These are phyloP conservation scores for Lordiphosa fenestrarum DNA, from an alignment of 2,888 invertebrate species.

Conservation along the genomic window DNA sequence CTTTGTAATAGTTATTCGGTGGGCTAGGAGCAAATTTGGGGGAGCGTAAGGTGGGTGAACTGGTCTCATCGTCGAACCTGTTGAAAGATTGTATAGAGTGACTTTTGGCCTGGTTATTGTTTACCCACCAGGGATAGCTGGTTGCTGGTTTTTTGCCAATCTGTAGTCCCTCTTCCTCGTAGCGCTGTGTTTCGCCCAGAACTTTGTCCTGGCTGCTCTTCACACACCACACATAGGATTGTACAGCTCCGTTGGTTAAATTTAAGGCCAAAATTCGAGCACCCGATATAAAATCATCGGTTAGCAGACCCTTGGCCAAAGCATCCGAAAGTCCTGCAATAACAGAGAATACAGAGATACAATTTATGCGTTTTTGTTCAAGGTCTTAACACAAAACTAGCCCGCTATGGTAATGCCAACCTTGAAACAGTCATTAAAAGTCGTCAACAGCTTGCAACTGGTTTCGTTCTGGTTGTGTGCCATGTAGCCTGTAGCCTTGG, in stretches of 20 bases:
- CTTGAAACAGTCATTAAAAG: conserved; percentile 40
- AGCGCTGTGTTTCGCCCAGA: conserved; percentile 81
- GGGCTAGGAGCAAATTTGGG: conserved; percentile 85
- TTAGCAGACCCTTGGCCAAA: conserved; percentile 86
- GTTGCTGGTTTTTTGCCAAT: conserved; percentile 85
- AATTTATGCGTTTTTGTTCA: conserved; percentile 2
- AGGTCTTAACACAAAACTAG: not conserved
- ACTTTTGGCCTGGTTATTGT: too few relatives aligned
- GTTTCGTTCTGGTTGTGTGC: conserved; percentile 23
- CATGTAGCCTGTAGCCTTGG: conserved; percentile 49
- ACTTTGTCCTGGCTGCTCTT: conserved; percentile 76
- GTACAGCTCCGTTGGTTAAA: conserved; percentile 83
- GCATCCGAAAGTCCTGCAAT: conserved; percentile 86
- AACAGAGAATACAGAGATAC: not conserved
- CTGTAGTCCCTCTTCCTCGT: conserved; percentile 82
- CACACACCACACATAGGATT: conserved; percentile 84
- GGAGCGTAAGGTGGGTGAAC: conserved; percentile 82
- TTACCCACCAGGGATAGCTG: conserved; percentile 86
- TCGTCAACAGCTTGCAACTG: conserved; percentile 33
- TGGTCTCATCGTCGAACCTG: conserved; percentile 84
- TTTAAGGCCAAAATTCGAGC: conserved; percentile 84
- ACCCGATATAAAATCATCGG: conserved; percentile 83
- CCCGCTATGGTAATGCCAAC: not conserved
- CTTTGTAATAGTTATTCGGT: conserved; percentile 84
- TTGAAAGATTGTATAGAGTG: not conserved